phyloP scores from a whole-genome alignment of 1,140 invertebrate species.

The Zaprionus ornatus region DNA sequence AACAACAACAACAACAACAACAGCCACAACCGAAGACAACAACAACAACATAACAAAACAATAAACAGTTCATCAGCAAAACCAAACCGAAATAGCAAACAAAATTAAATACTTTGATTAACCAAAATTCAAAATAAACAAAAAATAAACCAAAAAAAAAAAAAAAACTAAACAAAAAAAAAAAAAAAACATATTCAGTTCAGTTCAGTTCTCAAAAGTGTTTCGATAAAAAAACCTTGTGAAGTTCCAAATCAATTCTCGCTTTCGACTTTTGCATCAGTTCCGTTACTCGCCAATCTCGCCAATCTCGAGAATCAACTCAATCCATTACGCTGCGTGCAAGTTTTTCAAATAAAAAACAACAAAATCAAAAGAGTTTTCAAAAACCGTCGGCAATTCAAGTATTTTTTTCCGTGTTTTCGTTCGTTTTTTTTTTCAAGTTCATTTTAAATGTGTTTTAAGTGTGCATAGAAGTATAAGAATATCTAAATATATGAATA shows the following conservation, averaged over 20 bases:
- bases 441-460: conserved; percentile 33
- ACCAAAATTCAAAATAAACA: conserved; percentile 36
- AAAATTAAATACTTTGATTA: conserved; percentile 15
- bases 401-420: conserved; percentile 39
- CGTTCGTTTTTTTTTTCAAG: conserved; percentile 42
- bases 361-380: conserved; percentile 5
- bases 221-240: conserved; percentile 14
- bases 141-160: conserved; percentile 1
- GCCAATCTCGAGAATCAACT: conserved; percentile 24
- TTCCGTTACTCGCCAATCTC: conserved; percentile 6
- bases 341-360: conserved; percentile 8
- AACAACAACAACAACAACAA: conserved; percentile 4
- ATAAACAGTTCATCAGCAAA: conserved; percentile 14
- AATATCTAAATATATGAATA: conserved; percentile 10
- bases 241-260: conserved; percentile 6
- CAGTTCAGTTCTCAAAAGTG: conserved; percentile 13
- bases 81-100: conserved; percentile 8
- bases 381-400: conserved; percentile 53
- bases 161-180: conserved; percentile 1
- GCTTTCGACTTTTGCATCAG: not conserved
- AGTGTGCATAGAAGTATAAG: conserved; percentile 15
- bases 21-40: not conserved
- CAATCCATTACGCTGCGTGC: conserved; percentile 41
- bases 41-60: conserved; percentile 23
- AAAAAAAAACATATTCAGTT: not conserved